A percentile compares a stretch with the other conserved stretches of the same genome.
phyloP scores from a whole-genome alignment of 2,797 vertebrate genomes.

The Mallotus villosus region DNA sequence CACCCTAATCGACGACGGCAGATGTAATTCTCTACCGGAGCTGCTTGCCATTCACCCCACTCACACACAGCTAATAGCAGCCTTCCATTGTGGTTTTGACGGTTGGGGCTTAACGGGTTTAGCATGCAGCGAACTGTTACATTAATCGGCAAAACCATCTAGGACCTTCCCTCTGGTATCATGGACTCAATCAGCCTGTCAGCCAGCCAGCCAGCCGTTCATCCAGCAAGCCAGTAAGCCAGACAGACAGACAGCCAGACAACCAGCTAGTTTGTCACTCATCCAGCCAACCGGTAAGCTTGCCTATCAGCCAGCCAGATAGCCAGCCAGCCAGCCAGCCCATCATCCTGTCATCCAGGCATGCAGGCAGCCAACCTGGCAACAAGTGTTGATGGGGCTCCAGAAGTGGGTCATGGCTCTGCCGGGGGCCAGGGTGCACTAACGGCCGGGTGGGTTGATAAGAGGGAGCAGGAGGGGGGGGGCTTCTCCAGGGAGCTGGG shows the following conservation, averaged over 20 bases:
- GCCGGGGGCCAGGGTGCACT: constrained; percentile 32
- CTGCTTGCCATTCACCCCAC: constrained; percentile 20
- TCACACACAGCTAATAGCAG: constrained; percentile 34
- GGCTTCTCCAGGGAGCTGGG: constrained; percentile 32
- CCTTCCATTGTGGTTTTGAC: constrained; percentile 37
- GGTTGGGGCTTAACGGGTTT: constrained; percentile 20
- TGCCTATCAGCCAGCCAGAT: neutral
- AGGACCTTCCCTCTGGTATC: constrained; percentile 27
- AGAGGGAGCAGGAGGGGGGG: neutral
- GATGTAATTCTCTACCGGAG: constrained; percentile 15
- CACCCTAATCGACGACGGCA: constrained; percentile 12
- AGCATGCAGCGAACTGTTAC: constrained; percentile 25
- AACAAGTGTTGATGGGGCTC: constrained; percentile 37
- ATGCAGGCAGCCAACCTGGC: neutral
- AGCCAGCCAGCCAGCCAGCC: no score
- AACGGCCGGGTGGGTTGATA: constrained; percentile 24
- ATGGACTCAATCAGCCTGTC: constrained; percentile 23
- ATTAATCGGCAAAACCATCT: constrained; percentile 38
- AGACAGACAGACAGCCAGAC: no score
- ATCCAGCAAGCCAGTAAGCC: constrained; percentile 16
- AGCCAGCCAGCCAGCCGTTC: no score
- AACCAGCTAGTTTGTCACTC: no score
- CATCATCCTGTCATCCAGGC: no score
- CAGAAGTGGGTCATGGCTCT: constrained; percentile 57
- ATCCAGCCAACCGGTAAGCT: neutral